These are phyloP conservation scores for Microtus ochrogaster DNA, from an alignment of 2,113 vertebrate species.

Conservation along the genomic window DNA sequence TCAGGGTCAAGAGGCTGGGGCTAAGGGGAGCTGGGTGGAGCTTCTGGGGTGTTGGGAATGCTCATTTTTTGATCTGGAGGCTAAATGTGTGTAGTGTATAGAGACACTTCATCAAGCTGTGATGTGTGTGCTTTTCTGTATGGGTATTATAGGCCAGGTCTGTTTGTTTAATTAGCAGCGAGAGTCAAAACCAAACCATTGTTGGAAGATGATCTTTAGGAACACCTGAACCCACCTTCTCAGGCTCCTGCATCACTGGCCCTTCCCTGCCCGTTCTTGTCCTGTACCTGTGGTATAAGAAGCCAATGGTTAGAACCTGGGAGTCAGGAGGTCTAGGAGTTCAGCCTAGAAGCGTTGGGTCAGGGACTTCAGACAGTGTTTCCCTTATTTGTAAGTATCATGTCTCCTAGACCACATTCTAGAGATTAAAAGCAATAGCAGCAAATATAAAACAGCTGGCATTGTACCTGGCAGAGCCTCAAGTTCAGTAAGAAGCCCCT, in stretches of 20 bases:
- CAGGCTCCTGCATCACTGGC: background rate
- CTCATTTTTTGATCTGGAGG: background rate
- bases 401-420: background rate
- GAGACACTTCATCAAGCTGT: background rate
- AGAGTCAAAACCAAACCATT: background rate
- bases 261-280: background rate
- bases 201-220: background rate
- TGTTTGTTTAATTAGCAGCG: background rate
- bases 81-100: background rate
- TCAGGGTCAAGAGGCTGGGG: background rate
- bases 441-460: background rate
- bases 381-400: background rate
- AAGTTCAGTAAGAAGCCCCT: background rate
- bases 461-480: background rate
- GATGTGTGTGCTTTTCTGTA: background rate
- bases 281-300: background rate
- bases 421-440: background rate
- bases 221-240: background rate
- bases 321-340: too few species aligned
- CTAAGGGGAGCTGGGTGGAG: too few species aligned
- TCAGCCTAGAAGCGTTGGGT: background rate
- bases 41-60: background rate
- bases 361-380: background rate
- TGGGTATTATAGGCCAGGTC: background rate
- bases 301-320: slow-evolving; percentile 2